These are phyloP conservation scores for Phenacoccus solenopsis DNA, from an alignment of 1,140 invertebrate species.

Conservation along the genomic window DNA sequence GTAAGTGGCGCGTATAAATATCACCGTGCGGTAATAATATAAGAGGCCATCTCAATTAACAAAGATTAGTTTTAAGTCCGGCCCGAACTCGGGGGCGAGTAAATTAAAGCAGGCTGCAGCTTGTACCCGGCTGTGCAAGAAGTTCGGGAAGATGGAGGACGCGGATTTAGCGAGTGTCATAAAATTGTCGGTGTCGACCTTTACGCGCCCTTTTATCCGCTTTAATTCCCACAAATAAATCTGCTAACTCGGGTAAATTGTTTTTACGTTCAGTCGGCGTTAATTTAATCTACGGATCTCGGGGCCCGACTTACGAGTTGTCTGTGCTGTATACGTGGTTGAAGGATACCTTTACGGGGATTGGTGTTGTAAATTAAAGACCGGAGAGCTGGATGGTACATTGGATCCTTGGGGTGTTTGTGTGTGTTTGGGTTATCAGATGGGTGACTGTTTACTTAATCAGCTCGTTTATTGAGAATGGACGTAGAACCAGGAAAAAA, in stretches of 20 bases:
- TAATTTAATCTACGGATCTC: conserved; percentile 2
- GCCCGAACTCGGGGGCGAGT: not conserved
- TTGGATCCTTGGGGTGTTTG: no score
- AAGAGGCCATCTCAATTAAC: conserved; percentile 1
- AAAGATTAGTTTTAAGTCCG: not conserved
- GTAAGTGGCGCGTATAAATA: not conserved
- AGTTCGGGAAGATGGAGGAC: not conserved
- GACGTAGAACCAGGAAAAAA: no score
- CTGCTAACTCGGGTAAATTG: not conserved
- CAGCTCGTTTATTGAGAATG: no score
- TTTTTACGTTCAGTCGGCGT: not conserved
- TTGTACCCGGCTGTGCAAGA: not conserved
- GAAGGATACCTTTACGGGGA: no score
- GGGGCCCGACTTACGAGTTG: no score
- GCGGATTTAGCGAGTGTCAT: not conserved
- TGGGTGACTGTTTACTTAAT: no score
- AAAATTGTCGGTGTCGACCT: conserved; percentile 1
- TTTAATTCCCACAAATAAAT: not conserved
- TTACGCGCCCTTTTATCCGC: not conserved
- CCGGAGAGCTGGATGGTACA: no score
- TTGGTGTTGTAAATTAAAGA: no score
- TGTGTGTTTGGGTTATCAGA: no score
- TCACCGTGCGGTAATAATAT: not conserved
- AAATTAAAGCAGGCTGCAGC: not conserved
- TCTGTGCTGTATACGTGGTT: no score